Base-by-base conservation (phyloP, 2,888 invertebrate species). In the Drosophila borborema region DNA sequence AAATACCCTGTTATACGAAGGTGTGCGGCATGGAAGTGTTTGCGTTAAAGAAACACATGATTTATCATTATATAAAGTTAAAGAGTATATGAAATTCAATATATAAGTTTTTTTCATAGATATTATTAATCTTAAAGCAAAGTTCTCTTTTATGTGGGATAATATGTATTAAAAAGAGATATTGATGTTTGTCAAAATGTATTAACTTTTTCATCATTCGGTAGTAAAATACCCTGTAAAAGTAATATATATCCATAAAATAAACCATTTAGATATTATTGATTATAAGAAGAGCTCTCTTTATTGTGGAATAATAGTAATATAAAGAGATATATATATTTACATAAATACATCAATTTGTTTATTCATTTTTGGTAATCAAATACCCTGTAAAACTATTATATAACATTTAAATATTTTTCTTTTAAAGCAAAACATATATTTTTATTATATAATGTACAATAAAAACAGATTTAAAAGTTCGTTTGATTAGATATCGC, bases 1-100 rank as follows among this genome's bases (percentile, higher is more conserved):
- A 31, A 14, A 43, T 56, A 67, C 41, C 41, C 49, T 36, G 12
- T 16, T 16, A 10, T 5, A 8, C 12, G 3, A 1, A 2, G 23
- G 9, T 20, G 20, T 3, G 4, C 0, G 2, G 38, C 2, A 3
- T 3, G 6, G 18, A 3, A 14, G 2, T 7, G 0, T 7, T 9
- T 36, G 3, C 8, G 1, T 9, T 53, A 4, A 5, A 20, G 20
- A 20, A 34, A 6, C 5, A n/a, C 9, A 10, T 9, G 1, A 0
- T n/a, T 10, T 9, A 6, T 6, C 12, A 4, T n/a, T 1, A 34
- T 31, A 31, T 28, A 28, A 28, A 6, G 6, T 6, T 3, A 12
- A 10, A 10, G 12, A 14, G 18, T n/a, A 7, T 7, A 12, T 3
- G 2, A 18, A 1, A 5, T 10, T 28, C 1, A 48, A 48, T 5